Conservation (phyloP, 2,113 vertebrate species). For the Engystomops pustulosus region DNA sequence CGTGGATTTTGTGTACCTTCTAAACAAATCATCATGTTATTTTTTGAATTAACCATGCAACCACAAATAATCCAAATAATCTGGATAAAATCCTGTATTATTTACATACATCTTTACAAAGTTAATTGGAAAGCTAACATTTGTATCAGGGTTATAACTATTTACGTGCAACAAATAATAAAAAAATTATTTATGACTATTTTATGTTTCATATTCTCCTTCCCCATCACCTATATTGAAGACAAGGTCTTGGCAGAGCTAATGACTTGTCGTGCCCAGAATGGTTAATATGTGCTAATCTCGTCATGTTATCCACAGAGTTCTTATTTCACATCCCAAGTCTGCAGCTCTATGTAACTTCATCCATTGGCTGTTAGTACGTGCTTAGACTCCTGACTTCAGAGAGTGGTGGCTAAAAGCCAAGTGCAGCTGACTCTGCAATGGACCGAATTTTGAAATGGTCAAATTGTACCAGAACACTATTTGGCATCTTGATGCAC, state of each 20-base stretch:
- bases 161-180: no score
- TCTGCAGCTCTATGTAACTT: conserved; percentile 46
- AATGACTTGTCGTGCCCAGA: neutral
- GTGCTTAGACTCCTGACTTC: conserved; percentile 30
- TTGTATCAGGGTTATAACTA: no score
- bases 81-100: no score
- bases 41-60: no score
- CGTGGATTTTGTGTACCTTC: no score
- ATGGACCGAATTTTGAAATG: neutral
- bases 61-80: no score
- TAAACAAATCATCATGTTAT: no score
- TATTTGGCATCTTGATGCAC: neutral
- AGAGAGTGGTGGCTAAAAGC: neutral
- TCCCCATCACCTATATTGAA: neutral
- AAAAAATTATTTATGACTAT: neutral
- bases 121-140: neutral
- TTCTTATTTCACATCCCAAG: conserved; percentile 26
- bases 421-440: conserved; percentile 10
- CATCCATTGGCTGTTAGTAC: neutral
- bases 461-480: neutral
- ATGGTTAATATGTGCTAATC: conserved; percentile 30
- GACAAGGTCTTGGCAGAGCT: neutral
- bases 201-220: neutral
- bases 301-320: conserved; percentile 3
- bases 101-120: neutral